Conservation (phyloP, 2,797 vertebrate species). For the Anguilla anguilla region DNA sequence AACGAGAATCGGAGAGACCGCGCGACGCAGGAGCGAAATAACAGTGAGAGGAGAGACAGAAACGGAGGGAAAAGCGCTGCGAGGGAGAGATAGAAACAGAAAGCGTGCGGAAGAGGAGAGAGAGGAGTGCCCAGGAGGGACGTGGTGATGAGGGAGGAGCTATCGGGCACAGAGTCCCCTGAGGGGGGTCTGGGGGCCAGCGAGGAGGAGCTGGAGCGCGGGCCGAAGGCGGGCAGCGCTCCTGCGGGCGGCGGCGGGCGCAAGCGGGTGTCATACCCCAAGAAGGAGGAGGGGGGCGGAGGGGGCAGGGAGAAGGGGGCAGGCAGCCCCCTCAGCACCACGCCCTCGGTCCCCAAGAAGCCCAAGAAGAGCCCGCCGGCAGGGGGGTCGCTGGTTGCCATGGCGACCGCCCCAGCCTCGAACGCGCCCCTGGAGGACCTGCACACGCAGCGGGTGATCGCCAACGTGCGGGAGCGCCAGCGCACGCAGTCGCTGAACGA, state of each 20-base stretch:
- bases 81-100: neutral
- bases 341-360: slow-evolving; percentile 66
- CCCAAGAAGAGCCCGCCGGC: slow-evolving; percentile 71
- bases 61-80: too few relatives aligned
- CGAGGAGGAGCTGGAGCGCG: slow-evolving; percentile 70
- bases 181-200: slow-evolving; percentile 75
- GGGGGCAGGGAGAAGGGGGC: slow-evolving; percentile 36
- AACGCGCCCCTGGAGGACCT: slow-evolving; percentile 73
- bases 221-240: slow-evolving; percentile 73
- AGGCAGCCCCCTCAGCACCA: slow-evolving; percentile 51
- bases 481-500: slow-evolving; percentile 89
- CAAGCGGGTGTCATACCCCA: slow-evolving; percentile 68
- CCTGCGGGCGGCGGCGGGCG: slow-evolving; percentile 63
- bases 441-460: slow-evolving; percentile 82
- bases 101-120: slow-evolving; percentile 21
- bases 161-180: slow-evolving; percentile 70
- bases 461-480: slow-evolving; percentile 88
- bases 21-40: neutral
- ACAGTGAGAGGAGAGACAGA: neutral
- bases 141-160: slow-evolving; percentile 82
- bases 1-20: slow-evolving; percentile 38
- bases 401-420: neutral
- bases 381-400: slow-evolving; percentile 52
- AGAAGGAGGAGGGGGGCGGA: slow-evolving; percentile 42
- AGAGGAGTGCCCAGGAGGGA: slow-evolving; percentile 13